A percentile compares a stretch with the other conserved stretches of the same genome.
Conservation (phyloP, 2,797 vertebrate genomes). For the Chiloscyllium punctatum region DNA sequence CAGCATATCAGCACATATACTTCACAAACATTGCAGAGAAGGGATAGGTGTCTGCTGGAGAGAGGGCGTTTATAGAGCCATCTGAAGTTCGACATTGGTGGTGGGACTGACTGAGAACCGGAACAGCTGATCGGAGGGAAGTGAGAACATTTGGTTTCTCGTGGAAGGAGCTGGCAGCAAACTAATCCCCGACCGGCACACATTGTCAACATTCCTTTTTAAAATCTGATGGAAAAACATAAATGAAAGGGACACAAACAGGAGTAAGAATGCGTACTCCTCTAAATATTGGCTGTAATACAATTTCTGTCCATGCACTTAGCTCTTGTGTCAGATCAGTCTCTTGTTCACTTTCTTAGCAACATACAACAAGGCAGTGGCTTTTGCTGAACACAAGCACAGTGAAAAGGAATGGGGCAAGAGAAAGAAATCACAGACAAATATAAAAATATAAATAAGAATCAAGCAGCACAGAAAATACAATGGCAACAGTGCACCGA, state of each 20-base stretch:
- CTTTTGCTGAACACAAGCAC: conserved; percentile 25
- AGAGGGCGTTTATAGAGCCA: background rate
- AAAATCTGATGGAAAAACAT: conserved; percentile 10
- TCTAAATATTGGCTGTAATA: conserved; percentile 4
- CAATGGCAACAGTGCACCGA: conserved; percentile 19
- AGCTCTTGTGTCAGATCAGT: conserved; percentile 18
- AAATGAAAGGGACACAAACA: background rate
- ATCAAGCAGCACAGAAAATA: conserved; percentile 15
- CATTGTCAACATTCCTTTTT: conserved; percentile 9
- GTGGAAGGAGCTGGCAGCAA: background rate
- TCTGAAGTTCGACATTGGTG: background rate
- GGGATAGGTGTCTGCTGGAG: background rate
- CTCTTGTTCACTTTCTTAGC: conserved; percentile 13
- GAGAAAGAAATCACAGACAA: conserved; percentile 9
- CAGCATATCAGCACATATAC: background rate
- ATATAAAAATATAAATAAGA: conserved; percentile 36
- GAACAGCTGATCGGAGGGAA: background rate
- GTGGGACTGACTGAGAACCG: background rate
- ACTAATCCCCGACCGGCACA: background rate
- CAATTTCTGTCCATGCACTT: conserved; percentile 33
- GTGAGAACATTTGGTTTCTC: background rate
- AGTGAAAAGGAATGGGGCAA: background rate
- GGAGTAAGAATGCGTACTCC: background rate
- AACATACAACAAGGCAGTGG: conserved; percentile 33
- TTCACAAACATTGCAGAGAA: background rate